Evolutionary conservation across 1,140 invertebrate species (phyloP), one percentile per base, ranked within the genome.

Genomic region (Apis cerana): DNA sequence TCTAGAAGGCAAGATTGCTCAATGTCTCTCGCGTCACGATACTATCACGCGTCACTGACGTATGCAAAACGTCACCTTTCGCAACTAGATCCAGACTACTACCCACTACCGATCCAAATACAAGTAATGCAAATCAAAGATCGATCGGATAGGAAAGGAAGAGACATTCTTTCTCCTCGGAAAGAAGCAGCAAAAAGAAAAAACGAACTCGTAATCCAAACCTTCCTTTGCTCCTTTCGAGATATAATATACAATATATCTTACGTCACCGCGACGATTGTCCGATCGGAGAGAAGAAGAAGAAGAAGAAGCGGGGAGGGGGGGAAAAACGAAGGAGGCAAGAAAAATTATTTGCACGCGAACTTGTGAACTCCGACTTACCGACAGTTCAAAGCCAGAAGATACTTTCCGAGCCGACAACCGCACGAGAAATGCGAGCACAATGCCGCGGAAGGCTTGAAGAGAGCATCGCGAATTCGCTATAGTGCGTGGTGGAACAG

Each of bases 351-450:
- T 12, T n/a, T 17, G 23, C 67, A 80, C 68, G 48, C 59, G 61
- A 21, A 59, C 62, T 52, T 79, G 48, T 48, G 56, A 61, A 71
- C 33, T 43, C 13, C 77, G 87, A 92, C 93, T 94, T 92, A 94
- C 93, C 92, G 93, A 93, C 89, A 86, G 90, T 62, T 82, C 91
- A 91, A 43, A 90, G 61, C 90, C 91, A 90, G 93, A 92, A 91
- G 92, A 92, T 91, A 94, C 92, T 94, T 94, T 94, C 90, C 93
- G 93, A 94, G 93, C 92, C 92, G 93, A 94, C 94, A 94, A 94
- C 94, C 94, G 94, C 93, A 94, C 94, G 93, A 94, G 93, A 94
- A 94, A 94, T 94, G 94, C 93, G 93, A 91, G 91, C 91, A 90
- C 89, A 91, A 91, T 92, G 87, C 85, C 77, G 85, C 82, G 80